These are phyloP conservation scores for Hyppa rectilinea DNA, from an alignment of 2,888 invertebrate species.

Conservation along the genomic window DNA sequence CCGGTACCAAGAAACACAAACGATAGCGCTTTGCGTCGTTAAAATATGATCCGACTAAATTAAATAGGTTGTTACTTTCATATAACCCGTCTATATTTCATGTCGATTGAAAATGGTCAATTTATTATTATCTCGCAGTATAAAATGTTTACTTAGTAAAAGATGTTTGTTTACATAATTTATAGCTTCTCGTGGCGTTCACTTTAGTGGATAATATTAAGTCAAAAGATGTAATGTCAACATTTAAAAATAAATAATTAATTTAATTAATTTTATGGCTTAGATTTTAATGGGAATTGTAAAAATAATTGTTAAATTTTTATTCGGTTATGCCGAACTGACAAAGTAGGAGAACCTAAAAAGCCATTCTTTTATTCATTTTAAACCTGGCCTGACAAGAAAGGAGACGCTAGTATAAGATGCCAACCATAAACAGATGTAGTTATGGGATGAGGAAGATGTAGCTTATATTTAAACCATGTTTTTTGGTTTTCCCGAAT, in stretches of 20 bases:
- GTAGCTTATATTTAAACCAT: neutral
- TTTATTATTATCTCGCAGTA: too few species aligned
- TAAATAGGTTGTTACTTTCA: too few species aligned
- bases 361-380: neutral
- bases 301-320: neutral
- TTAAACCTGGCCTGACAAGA: neutral
- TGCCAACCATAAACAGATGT: neutral
- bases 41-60: too few species aligned
- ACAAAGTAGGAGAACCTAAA: neutral
- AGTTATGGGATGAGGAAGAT: neutral
- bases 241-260: neutral
- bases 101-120: too few species aligned
- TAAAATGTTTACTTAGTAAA: too few species aligned
- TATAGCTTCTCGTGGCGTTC: too few species aligned
- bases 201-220: slow-evolving; percentile 7
- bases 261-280: too few species aligned
- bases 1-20: too few species aligned
- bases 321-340: neutral
- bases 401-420: neutral
- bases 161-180: too few species aligned
- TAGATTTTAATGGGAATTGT: neutral
- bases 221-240: neutral
- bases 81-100: too few species aligned
- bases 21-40: too few species aligned
- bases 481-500: too few species aligned